Evolutionary conservation across 2,888 invertebrate species (phyloP), one percentile per base, ranked within the genome.

Genomic region (Hyposoter dolosus): DNA sequence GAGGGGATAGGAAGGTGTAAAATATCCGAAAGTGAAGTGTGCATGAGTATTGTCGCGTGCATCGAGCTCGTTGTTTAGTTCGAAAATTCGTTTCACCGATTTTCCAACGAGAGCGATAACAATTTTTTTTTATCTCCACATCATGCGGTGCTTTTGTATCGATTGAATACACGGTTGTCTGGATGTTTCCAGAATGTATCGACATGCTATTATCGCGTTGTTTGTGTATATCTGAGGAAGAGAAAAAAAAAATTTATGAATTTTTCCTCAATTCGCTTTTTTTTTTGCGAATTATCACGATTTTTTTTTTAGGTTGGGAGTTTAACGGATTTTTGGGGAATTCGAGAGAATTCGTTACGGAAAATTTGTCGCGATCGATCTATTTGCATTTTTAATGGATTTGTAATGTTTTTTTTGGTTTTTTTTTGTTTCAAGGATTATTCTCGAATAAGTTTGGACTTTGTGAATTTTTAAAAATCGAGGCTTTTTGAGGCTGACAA

Each of bases 11-110:
- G 35, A 4, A 5, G 35, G 35, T 35, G 35, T 19, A 35, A 79
- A 71, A 71, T 79, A 79, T 28, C n/a, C 45, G 28, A 68, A 50
- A 71, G 17, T 45, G 77, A 82, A 63, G 78, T 19, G 69, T 50
- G 50, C 43, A 68, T 65, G 60, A 50, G 35, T 19, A 47, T 35
- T 40, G 17, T 65, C 80, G 75, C 63, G 47, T 69, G 78, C 45
- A 78, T 60, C 56, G 56, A 72, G 53, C 10, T 47, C 66, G 72
- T 74, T 50, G 74, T 53, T 69, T 75, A 63, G 77, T 65, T 56
- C 45, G 50, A 74, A 81, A 85, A 86, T 35, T 86, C 77, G 80
- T 72, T 83, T 77, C 50, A 65, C 50, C 68, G 32, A 74, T 68
- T 79, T 69, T 66, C 5, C 74, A 60, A 35, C 35, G 35, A 35